These are phyloP conservation scores for Operophtera brumata DNA, from an alignment of 2,888 invertebrate species.

Conservation along the genomic window DNA sequence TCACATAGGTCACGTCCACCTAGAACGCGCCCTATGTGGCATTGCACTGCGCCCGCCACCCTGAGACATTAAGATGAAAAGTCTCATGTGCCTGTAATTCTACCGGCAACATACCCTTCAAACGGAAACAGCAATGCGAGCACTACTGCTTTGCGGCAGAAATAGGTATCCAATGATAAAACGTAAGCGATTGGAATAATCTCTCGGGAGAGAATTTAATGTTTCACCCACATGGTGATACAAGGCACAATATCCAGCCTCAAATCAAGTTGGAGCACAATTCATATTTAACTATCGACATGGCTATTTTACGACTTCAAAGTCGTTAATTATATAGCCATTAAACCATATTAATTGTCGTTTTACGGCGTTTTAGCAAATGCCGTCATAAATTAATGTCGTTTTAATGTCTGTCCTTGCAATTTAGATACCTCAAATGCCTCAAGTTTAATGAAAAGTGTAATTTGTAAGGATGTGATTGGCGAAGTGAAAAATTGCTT, in stretches of 20 bases:
- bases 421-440: constrained; percentile 15
- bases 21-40: too few species aligned
- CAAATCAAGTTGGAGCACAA: constrained; percentile 22
- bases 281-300: constrained; percentile 33
- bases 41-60: too few species aligned
- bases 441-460: constrained; percentile 13
- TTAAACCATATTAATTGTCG: constrained; percentile 45
- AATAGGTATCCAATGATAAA: neutral
- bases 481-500: neutral
- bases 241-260: constrained; percentile 2
- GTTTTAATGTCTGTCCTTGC: constrained; percentile 26
- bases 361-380: constrained; percentile 39
- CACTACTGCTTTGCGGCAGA: too few species aligned
- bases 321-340: constrained; percentile 40
- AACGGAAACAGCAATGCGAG: too few species aligned
- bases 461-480: constrained; percentile 5
- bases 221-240: constrained; percentile 1
- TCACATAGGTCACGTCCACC: too few species aligned
- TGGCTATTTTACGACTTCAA: constrained; percentile 38
- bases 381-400: constrained; percentile 36
- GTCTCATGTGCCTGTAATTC: too few species aligned
- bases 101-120: too few species aligned
- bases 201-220: neutral
- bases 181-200: neutral
- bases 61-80: too few species aligned